Conservation (phyloP, 2,797 vertebrate species). For the Gila robusta region DNA sequence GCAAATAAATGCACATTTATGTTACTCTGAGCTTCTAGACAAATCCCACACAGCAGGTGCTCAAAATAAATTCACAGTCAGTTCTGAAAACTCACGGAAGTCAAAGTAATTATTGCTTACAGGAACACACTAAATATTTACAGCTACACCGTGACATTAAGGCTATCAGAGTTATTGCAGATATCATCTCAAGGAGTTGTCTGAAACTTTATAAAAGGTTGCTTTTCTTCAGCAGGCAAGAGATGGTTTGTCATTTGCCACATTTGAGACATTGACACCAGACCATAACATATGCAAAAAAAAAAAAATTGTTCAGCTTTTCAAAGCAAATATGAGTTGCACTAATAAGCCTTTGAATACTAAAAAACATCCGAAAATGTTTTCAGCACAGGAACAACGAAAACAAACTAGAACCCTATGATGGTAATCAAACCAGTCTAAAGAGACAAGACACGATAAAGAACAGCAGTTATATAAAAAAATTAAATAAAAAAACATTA, state of each 20-base stretch:
- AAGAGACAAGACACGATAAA: background rate
- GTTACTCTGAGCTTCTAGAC: background rate
- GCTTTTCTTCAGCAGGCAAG: background rate
- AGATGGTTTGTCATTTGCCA: background rate
- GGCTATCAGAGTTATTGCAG: too few species aligned
- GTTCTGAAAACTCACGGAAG: background rate
- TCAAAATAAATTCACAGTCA: background rate
- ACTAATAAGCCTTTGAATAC: background rate
- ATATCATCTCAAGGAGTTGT: background rate
- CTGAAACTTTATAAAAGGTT: background rate
- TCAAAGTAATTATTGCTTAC: slow-evolving; percentile 8
- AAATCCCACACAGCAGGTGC: slow-evolving; percentile 3
- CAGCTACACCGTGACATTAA: background rate
- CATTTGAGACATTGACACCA: background rate
- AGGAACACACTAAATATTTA: background rate
- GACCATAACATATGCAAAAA: background rate
- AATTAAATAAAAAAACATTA: too few species aligned
- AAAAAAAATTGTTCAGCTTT: background rate
- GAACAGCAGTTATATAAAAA: background rate
- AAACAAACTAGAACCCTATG: background rate
- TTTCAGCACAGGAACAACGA: background rate
- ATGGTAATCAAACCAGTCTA: background rate
- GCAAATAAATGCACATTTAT: slow-evolving; percentile 11
- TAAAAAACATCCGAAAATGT: background rate
- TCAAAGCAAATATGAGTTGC: background rate